Evolutionary conservation across 2,113 vertebrate species (phyloP), one percentile per base, ranked within the genome.

Genomic region (Egretta garzetta): DNA sequence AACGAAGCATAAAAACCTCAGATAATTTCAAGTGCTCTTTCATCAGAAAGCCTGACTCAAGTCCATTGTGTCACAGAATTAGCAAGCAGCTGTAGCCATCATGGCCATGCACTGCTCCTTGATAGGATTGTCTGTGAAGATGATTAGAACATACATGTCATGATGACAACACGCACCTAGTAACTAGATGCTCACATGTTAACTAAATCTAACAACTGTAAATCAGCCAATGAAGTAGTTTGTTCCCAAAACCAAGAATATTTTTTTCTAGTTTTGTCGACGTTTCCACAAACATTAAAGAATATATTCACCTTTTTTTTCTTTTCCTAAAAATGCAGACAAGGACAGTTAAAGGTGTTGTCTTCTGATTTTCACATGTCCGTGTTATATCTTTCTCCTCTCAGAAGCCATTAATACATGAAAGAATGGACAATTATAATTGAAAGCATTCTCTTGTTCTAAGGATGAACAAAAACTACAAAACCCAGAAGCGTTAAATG

Each of bases 191-290:
- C 20, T 80, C 27, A 59, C 20, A 4, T 8, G 8, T 55, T 79
- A 80, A 45, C 19, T 66, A 50, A 79, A 80, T 24, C 27, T 82
- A 39, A 47, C 71, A 90, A 39, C 6, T 66, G 12, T 26, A 64
- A 64, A 60, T 43, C 17, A 73, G 27, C 20, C 55, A 58, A 35
- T 62, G 2, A 90, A 12, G 5, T 30, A 43, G 67, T 77, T 33
- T 85, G 6, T 90, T 91, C 35, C 83, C 71, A 55, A 95, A 92
- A 55, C 16, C 17, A 93, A 52, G 41, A 24, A 50, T 41, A 23
- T 75, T 85, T 91, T 91, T 95, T 68, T 91, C 94, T 49, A 72
- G 24, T 81, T 88, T 93, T 50, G 50, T 90, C 39, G 86, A 2
- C 33, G 77, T 18, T 82, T 62, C 39, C 26, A 45, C 18, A 41